Evolutionary conservation across 2,888 invertebrate species (phyloP).

Genomic region (Lamproptera curius): DNA sequence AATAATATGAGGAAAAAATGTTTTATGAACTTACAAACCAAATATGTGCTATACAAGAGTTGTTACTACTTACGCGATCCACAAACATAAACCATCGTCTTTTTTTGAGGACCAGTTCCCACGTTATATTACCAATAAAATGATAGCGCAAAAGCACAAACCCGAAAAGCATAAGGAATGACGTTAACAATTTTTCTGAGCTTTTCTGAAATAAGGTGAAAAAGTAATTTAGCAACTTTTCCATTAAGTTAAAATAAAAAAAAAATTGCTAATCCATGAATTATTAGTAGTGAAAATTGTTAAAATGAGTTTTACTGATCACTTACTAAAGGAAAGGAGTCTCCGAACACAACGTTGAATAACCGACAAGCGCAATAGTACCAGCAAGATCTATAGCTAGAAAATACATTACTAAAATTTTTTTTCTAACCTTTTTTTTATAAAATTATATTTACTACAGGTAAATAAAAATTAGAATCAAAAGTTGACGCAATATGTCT

Average conservation of each 20-base stretch:
- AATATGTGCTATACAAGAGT: no score
- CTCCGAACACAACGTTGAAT: constrained; percentile 63
- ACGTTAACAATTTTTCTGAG: constrained; percentile 52
- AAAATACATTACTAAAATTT: constrained; percentile 16
- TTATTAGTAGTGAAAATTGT: neutral
- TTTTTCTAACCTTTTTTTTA: no score
- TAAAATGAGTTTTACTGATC: neutral
- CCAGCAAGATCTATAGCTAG: constrained; percentile 58
- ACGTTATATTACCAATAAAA: constrained; percentile 57
- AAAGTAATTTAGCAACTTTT: no score
- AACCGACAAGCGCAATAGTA: constrained; percentile 61
- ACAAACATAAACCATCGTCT: constrained; percentile 49
- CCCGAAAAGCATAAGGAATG: constrained; percentile 50
- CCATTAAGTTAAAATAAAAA: no score
- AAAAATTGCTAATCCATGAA: neutral
- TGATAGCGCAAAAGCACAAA: constrained; percentile 52
- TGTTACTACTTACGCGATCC: constrained; percentile 45
- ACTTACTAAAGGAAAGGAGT: constrained; percentile 59
- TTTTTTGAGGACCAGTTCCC: constrained; percentile 52
- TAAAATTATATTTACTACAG: no score
- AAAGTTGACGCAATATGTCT: no score
- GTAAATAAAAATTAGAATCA: no score
- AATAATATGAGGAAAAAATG: no score
- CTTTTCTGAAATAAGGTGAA: constrained; percentile 35
- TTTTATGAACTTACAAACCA: no score